phyloP scores from a whole-genome alignment of 2,888 invertebrate species.

The Gari tellinella region DNA sequence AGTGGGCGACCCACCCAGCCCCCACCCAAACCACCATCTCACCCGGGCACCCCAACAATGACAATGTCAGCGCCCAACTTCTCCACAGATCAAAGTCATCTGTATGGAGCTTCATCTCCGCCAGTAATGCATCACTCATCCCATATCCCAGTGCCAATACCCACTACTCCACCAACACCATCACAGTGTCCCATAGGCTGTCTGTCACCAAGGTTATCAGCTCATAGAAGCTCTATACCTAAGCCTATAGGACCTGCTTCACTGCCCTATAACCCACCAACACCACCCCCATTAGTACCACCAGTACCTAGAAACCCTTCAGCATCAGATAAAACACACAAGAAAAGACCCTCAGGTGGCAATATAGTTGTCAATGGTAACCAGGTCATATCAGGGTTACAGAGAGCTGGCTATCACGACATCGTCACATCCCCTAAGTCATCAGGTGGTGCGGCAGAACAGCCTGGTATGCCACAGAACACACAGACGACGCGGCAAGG shows the following conservation, averaged over 20 bases:
- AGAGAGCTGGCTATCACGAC: conserved; percentile 36
- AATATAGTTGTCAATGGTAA: conserved; percentile 57
- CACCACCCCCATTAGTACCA: conserved; percentile 50
- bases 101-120: conserved; percentile 39
- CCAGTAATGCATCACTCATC: conserved; percentile 39
- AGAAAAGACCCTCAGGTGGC: conserved; percentile 54
- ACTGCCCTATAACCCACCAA: conserved; percentile 28
- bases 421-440: conserved; percentile 25
- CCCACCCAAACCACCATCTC: conserved; percentile 27
- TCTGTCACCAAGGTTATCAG: conserved; percentile 48
- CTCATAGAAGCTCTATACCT: conserved; percentile 37
- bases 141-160: conserved; percentile 26
- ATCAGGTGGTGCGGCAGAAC: conserved; percentile 10
- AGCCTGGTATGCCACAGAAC: neutral
- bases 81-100: conserved; percentile 4
- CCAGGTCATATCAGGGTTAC: conserved; percentile 42
- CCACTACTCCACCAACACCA: conserved; percentile 41
- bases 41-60: conserved; percentile 28
- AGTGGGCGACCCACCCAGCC: conserved; percentile 7
- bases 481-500: conserved; percentile 10
- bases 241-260: conserved; percentile 58
- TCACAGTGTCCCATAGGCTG: conserved; percentile 38
- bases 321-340: conserved; percentile 39
- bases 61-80: conserved; percentile 39
- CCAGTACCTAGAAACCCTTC: conserved; percentile 47